These are phyloP conservation scores for Hirudo medicinalis DNA, from an alignment of 1,140 invertebrate genomes.

Conservation along the genomic window DNA sequence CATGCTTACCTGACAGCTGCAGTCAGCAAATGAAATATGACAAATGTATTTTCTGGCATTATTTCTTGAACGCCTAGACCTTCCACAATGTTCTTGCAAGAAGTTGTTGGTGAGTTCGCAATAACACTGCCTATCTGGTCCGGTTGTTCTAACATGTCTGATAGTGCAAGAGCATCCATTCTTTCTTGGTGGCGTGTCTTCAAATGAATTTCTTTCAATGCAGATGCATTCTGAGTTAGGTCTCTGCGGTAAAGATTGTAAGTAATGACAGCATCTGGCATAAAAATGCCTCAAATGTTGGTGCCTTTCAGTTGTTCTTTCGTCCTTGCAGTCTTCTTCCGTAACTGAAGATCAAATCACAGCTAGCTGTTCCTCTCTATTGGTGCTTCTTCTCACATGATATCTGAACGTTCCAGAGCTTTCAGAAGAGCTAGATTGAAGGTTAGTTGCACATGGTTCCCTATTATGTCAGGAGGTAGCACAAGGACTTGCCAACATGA, in stretches of 20 bases:
- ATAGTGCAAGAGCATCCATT: too few species aligned
- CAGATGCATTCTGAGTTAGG: conserved; percentile 5
- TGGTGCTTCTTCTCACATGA: not conserved
- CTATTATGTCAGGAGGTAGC: not conserved
- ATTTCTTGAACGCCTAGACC: not conserved
- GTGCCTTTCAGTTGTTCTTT: not conserved
- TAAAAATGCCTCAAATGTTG: conserved; percentile 5
- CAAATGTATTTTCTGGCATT: too few species aligned
- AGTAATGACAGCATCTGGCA: conserved; percentile 6
- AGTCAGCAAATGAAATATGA: too few species aligned
- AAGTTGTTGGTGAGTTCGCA: conserved; percentile 1
- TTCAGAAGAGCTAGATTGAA: not conserved
- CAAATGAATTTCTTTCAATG: not conserved
- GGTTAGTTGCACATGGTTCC: not conserved
- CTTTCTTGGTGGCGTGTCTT: too few species aligned
- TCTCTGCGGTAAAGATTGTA: not conserved
- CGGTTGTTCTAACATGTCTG: not conserved
- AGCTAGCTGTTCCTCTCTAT: not conserved
- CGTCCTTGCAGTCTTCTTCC: not conserved
- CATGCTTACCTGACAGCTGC: too few species aligned
- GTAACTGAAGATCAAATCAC: not conserved
- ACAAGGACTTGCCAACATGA: not conserved
- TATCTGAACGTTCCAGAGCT: not conserved
- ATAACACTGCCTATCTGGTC: not conserved
- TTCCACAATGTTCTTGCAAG: not conserved